Evolutionary conservation across 2,797 vertebrate genomes (phyloP), one percentile per base, ranked within the genome.

Genomic region (Knipowitschia caucasica): DNA sequence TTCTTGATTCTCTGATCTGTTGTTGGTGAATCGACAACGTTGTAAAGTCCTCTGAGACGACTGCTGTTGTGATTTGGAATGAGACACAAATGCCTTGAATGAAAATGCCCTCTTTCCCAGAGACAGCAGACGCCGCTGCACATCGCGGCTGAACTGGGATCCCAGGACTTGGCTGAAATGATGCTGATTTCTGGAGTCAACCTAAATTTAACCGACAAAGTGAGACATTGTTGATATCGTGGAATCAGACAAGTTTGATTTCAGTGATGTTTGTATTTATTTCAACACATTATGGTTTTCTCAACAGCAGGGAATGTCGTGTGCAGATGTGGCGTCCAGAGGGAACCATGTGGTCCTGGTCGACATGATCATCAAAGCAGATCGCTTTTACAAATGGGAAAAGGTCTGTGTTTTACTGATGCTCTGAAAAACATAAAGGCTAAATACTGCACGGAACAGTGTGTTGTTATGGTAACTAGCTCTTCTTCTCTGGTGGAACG

Each of bases 361-460:
- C 0, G 95, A 96, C 76, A 95, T 94, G 94, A 93, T 98, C 67
- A 93, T 97, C 73, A 96, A 95, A 87, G 94, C 94, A 0, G 92
- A 97, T 39, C 84, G 92, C 2, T 94, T 96, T 86, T 95, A 94
- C 78, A 92, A 85, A 30, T 89, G 92, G 93, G 86, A 93, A 65
- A 92, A 94, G 90, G 94, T 91, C 82, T 17, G 81, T 57, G 4
- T 25, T 25, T 20, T 5, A 20, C 25, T 24, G 11, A 23, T 4
- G 20, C 2, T 7, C 12, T 33, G n/a, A n/a, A 30, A 30, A 30
- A 10, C 27, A 30, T 30, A 10, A 30, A 10, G 1, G 27, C 2
- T 30, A 30, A 4, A 5, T 30, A 5, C 27, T 30, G 6, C n/a
- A n/a, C n/a, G n/a, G n/a, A n/a, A n/a, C n/a, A n/a, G n/a, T n/a